Evolutionary conservation across 2,888 invertebrate species (phyloP).

Genomic region (Cordylochernes scorpioides): DNA sequence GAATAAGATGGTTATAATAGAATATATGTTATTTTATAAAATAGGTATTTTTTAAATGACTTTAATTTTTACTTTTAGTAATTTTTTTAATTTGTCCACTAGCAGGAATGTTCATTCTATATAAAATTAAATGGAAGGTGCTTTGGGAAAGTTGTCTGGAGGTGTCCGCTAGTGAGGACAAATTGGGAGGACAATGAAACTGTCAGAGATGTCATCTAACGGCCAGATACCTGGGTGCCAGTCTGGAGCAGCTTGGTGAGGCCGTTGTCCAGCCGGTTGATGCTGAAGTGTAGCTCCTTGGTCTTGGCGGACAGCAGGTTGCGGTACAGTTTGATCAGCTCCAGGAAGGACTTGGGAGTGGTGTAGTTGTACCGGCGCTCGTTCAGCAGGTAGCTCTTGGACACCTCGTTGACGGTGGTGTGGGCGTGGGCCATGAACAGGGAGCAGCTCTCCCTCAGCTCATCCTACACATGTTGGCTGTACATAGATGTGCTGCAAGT

Average conservation of each 20-base stretch:
- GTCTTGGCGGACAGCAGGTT: conserved; percentile 59
- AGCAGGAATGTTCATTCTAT: too few relatives aligned
- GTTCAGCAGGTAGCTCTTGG: conserved; percentile 55
- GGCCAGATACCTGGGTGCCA: conserved; percentile 8
- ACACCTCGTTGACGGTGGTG: conserved; percentile 67
- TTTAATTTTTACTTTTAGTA: too few relatives aligned
- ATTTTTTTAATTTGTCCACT: too few relatives aligned
- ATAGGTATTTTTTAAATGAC: too few relatives aligned
- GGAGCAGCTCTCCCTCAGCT: conserved; percentile 53
- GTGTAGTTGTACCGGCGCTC: conserved; percentile 88
- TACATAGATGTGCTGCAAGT: too few relatives aligned
- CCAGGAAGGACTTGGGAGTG: conserved; percentile 83
- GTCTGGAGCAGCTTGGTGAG: conserved; percentile 46
- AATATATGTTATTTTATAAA: too few relatives aligned
- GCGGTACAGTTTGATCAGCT: conserved; percentile 72
- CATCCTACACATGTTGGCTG: conserved; percentile 28
- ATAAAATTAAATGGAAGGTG: too few relatives aligned
- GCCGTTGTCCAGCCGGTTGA: conserved; percentile 67
- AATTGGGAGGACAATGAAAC: too few relatives aligned
- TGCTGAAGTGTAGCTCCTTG: conserved; percentile 56
- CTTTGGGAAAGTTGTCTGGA: too few relatives aligned
- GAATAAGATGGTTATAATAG: too few relatives aligned
- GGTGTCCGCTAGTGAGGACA: too few relatives aligned
- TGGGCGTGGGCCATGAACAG: conserved; percentile 86
- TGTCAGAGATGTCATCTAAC: too few relatives aligned